Conservation (phyloP, 2,113 vertebrate species). For the Pavo muticus region DNA sequence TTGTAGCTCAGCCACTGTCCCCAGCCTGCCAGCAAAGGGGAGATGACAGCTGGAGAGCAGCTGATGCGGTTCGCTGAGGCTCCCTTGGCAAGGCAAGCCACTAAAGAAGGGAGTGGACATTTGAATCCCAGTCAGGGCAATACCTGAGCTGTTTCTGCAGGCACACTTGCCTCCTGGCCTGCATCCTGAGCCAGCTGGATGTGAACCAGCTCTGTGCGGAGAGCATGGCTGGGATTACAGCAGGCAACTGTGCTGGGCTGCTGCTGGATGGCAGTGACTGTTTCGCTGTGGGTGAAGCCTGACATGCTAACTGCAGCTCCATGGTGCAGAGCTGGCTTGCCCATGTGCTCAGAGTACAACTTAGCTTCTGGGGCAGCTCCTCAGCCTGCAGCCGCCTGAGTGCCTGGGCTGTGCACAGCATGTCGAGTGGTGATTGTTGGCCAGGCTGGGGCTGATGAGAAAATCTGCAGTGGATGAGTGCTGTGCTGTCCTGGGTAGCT, state of each 20-base stretch:
- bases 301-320: accelerated
- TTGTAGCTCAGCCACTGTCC: neutral
- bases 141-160: accelerated
- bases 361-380: neutral
- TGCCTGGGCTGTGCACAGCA: too few relatives aligned
- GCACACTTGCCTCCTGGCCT: neutral
- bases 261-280: neutral
- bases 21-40: neutral
- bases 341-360: neutral
- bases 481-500: too few relatives aligned
- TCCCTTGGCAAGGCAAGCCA: accelerated
- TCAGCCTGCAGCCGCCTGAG: neutral
- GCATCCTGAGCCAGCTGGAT: neutral
- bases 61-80: accelerated
- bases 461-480: too few relatives aligned
- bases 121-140: neutral
- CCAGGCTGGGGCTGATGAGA: too few relatives aligned
- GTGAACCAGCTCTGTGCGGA: neutral
- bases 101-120: accelerated
- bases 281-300: accelerated
- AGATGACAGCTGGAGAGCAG: accelerated
- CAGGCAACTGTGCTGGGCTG: neutral
- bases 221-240: neutral
- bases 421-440: too few relatives aligned
- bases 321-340: accelerated